Conservation (phyloP, 2,113 vertebrate genomes). For the Gnathochromis pfefferi region DNA sequence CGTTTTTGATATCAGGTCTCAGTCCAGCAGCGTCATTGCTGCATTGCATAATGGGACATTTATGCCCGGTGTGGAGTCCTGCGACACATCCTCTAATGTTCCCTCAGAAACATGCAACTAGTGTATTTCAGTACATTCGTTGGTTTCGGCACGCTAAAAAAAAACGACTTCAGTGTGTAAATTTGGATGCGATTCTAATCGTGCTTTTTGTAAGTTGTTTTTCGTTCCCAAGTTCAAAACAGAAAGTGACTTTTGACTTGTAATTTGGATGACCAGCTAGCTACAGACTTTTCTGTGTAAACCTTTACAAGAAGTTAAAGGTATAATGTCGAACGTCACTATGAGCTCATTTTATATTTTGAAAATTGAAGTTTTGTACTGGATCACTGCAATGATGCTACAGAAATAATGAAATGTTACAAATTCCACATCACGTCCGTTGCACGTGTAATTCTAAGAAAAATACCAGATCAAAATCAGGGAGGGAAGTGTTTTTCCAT, state of each 20-base stretch:
- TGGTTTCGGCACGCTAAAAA: background rate
- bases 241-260: background rate
- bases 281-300: background rate
- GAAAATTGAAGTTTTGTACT: background rate
- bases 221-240: background rate
- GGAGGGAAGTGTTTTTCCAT: background rate
- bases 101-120: background rate
- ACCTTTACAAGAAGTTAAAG: background rate
- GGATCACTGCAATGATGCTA: background rate
- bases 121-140: background rate
- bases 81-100: background rate
- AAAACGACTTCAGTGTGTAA: background rate
- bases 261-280: background rate
- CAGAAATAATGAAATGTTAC: background rate
- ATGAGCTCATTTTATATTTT: background rate
- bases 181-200: fast-evolving
- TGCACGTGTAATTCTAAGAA: background rate
- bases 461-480: background rate
- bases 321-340: fast-evolving
- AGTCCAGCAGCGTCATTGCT: background rate
- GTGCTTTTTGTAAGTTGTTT: background rate
- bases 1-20: background rate
- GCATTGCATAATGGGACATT: background rate
- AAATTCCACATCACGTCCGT: background rate
- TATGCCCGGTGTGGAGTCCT: background rate